These are phyloP conservation scores for Spicauda simplicius DNA, from an alignment of 2,888 invertebrate genomes.

Conservation along the genomic window DNA sequence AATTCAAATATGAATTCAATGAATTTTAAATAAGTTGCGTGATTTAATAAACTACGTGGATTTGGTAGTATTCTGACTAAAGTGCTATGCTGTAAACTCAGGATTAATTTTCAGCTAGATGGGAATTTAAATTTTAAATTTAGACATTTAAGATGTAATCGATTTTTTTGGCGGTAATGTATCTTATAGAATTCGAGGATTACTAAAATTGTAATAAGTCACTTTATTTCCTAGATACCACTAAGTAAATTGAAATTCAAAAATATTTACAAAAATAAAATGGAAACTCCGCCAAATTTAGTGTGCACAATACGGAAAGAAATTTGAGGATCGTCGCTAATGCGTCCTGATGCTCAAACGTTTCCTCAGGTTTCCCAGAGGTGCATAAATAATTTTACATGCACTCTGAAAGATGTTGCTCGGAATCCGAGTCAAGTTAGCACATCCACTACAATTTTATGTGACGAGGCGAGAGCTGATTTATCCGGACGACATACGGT, in stretches of 20 bases:
- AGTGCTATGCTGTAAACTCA: no score
- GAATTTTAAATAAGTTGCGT: no score
- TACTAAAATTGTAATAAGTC: no score
- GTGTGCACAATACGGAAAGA: slow-evolving; percentile 28
- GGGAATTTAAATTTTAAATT: no score
- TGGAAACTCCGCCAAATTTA: slow-evolving; percentile 14
- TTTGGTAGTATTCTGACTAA: no score
- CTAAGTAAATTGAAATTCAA: slow-evolving; percentile 5
- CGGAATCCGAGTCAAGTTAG: slow-evolving; percentile 33
- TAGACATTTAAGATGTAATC: no score
- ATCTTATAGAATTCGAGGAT: no score
- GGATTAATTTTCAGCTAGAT: no score
- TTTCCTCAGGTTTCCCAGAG: slow-evolving; percentile 29
- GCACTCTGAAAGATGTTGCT: slow-evolving; percentile 31
- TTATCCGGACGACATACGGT: slow-evolving; percentile 41
- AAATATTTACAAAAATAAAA: slow-evolving; percentile 9
- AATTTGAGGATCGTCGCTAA: slow-evolving; percentile 33
- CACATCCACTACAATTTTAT: slow-evolving; percentile 37
- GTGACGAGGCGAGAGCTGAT: slow-evolving; percentile 37
- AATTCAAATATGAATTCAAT: not conserved
- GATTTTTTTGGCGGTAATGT: no score
- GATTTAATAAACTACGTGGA: no score
- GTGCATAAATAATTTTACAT: slow-evolving; percentile 37
- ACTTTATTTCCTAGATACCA: no score
- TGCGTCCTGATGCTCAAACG: slow-evolving; percentile 31